These are phyloP conservation scores for Sinotaia quadrata DNA, from an alignment of 2,888 invertebrate genomes.

Conservation along the genomic window DNA sequence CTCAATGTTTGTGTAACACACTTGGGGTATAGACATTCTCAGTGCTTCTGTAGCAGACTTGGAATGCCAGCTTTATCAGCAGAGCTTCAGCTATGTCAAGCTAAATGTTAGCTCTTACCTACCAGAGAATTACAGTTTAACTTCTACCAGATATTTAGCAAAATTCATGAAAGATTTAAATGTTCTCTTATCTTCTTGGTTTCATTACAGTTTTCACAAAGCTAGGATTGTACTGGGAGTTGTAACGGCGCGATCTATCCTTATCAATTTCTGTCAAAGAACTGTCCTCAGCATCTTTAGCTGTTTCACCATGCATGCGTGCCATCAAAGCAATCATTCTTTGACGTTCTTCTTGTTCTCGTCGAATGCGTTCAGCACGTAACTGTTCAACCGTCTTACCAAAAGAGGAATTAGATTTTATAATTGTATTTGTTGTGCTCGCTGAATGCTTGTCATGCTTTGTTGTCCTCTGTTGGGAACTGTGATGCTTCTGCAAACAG, in stretches of 20 bases:
- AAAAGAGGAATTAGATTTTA: constrained; percentile 31
- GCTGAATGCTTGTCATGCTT: background rate
- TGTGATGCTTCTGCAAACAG: constrained; percentile 46
- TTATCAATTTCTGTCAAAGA: constrained; percentile 72
- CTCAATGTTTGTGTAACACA: no score
- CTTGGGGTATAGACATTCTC: no score
- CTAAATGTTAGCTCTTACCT: no score
- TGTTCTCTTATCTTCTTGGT: background rate
- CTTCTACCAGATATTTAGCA: no score
- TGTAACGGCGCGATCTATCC: constrained; percentile 76
- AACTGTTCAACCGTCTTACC: constrained; percentile 77
- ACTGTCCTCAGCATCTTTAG: constrained; percentile 29
- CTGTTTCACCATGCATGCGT: constrained; percentile 75
- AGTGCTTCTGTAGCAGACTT: no score
- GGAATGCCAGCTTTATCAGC: no score
- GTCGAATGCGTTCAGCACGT: constrained; percentile 83
- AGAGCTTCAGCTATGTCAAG: no score
- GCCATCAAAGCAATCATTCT: constrained; percentile 82
- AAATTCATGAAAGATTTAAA: no score
- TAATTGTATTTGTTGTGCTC: constrained; percentile 22
- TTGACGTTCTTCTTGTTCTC: constrained; percentile 85
- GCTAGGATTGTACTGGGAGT: constrained; percentile 95
- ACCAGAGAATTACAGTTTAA: no score
- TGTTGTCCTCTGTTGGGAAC: constrained; percentile 33
- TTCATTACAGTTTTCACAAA: constrained; percentile 59